Evolutionary conservation across 2,888 invertebrate species (phyloP).

Genomic region (Dioctria rufipes): DNA sequence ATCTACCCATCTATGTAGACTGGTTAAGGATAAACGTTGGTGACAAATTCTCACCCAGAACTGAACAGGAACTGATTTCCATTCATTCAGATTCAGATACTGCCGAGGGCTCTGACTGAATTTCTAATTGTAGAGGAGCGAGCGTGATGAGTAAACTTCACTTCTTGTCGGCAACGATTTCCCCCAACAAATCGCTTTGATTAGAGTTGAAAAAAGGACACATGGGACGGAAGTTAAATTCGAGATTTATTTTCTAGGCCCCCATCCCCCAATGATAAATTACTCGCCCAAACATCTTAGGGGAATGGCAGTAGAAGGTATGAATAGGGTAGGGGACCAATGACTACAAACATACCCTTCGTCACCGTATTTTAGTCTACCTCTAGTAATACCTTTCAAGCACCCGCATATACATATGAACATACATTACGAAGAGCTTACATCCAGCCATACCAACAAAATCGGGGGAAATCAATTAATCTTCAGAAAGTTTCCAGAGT

Average conservation of each 20-base stretch:
- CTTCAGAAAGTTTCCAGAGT: conserved; percentile 52
- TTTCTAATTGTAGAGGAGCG: conserved; percentile 44
- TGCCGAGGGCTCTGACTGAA: conserved; percentile 16
- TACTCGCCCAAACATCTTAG: background rate
- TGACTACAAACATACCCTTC: background rate
- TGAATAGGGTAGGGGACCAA: background rate
- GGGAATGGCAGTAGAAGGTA: background rate
- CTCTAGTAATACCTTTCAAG: conserved; percentile 14
- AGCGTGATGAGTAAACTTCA: conserved; percentile 43
- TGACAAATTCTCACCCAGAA: conserved; percentile 9
- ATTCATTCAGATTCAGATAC: background rate
- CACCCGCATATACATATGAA: background rate
- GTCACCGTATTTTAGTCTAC: conserved; percentile 12
- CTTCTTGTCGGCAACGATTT: conserved; percentile 44
- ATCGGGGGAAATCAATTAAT: conserved; percentile 55
- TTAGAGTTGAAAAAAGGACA: background rate
- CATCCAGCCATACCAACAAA: conserved; percentile 30
- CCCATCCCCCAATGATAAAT: conserved; percentile 28
- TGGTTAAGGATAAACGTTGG: conserved; percentile 21
- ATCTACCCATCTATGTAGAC: background rate
- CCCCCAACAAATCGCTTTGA: conserved; percentile 47
- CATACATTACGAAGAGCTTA: conserved; percentile 24
- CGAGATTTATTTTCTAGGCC: conserved; percentile 41
- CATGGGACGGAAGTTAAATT: background rate
- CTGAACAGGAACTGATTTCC: conserved; percentile 10